phyloP scores from a whole-genome alignment of 64 coral and sea anemone genomes.

The Montipora capricornis region DNA sequence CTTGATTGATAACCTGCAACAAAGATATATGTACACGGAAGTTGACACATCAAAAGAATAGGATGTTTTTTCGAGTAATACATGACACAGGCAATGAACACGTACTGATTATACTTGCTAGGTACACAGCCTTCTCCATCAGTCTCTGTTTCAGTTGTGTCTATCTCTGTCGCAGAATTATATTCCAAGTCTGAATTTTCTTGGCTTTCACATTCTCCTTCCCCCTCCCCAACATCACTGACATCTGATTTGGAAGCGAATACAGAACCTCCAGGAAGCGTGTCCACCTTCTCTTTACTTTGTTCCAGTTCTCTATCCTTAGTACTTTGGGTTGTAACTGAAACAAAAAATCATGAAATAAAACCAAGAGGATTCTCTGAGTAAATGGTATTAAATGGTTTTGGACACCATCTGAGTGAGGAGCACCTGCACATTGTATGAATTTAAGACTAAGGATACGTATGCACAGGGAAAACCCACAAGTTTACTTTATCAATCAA shows the following conservation, averaged over 20 bases:
- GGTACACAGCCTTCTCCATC: neutral
- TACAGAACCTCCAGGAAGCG: neutral
- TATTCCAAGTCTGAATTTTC: neutral
- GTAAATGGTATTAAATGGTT: neutral
- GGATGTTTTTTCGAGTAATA: neutral
- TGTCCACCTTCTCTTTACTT: neutral
- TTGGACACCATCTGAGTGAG: too few species aligned
- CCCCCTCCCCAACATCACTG: neutral
- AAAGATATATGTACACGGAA: neutral
- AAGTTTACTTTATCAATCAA: neutral
- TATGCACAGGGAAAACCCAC: neutral
- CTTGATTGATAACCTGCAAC: constrained; percentile 11
- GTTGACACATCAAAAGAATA: neutral
- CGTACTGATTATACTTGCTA: neutral
- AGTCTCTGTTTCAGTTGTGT: neutral
- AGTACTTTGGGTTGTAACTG: neutral
- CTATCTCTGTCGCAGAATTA: neutral
- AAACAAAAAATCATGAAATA: neutral
- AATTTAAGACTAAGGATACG: too few species aligned
- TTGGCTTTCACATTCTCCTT: neutral
- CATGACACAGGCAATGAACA: neutral
- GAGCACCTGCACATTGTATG: too few species aligned
- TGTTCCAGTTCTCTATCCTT: neutral
- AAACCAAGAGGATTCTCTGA: neutral
- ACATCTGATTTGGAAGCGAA: neutral